These are phyloP conservation scores for Phaetusa simplex DNA, from an alignment of 2,113 vertebrate genomes.

Conservation along the genomic window DNA sequence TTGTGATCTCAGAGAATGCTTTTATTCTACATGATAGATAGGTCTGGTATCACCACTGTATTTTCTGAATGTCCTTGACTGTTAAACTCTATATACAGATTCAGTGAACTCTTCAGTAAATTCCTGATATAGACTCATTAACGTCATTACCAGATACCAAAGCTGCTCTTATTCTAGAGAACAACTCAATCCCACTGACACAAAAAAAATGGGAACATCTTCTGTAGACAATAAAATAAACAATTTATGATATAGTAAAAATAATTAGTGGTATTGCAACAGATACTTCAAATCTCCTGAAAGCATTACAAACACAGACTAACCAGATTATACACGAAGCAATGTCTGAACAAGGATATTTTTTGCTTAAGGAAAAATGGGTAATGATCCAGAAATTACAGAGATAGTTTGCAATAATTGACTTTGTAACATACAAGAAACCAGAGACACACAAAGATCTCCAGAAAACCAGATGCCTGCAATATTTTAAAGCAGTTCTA, in stretches of 20 bases:
- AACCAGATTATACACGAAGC: not conserved
- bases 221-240: not conserved
- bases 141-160: not conserved
- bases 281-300: not conserved
- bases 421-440: not conserved
- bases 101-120: not conserved
- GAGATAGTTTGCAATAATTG: not conserved
- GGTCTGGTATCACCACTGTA: not conserved
- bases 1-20: not conserved
- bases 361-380: conserved; percentile 16
- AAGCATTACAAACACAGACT: not conserved
- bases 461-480: not conserved
- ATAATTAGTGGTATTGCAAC: not conserved
- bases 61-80: not conserved
- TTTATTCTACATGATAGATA: not conserved
- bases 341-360: not conserved
- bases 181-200: not conserved
- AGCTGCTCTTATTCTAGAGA: not conserved
- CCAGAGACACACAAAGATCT: not conserved
- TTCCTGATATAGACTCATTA: not conserved
- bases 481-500: conserved; percentile 3
- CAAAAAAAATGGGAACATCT: not conserved
- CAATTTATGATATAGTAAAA: not conserved
- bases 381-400: conserved; percentile 34
- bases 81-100: not conserved